Evolutionary conservation across 2,888 invertebrate species (phyloP), one percentile per base, ranked within the genome.

Genomic region (Tholera decimalis): DNA sequence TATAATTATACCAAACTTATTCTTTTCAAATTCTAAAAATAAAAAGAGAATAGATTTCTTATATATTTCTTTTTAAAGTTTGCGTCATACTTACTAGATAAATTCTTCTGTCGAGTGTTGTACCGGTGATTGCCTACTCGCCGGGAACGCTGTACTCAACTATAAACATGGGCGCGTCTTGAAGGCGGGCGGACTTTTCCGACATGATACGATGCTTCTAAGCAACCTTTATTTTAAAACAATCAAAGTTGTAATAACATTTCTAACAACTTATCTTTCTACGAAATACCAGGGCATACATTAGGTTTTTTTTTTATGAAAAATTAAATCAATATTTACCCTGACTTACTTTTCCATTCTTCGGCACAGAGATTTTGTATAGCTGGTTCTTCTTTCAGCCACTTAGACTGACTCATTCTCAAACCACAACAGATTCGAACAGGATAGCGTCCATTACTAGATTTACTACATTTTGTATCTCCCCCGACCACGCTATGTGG

Each of bases 391-490:
- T 54, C 3, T 43, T 33, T 43, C 11, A n/a, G 9, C 15, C 20
- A 13, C 11, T 1, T 2, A 26, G 37, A 22, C 24, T n/a, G 22
- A 26, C 26, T 43, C n/a, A 26, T 13, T 47, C 9, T 3, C n/a
- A 41, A 70, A 47, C 26, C 11, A 22, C 35, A 22, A 24, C 13
- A 22, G n/a, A 24, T 28, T 11, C 7, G n/a, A 46, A 13, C 39
- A 18, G 22, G 9, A 47, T 47, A 22, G 3, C 41, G 28, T 9
- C 15, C 18, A 37, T 37, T 55, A 46, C 54, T 22, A 47, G 26
- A 47, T 47, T 64, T 41, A 59, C 33, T 22, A 33, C 44, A 22
- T 46, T 46, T 59, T 39, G 18, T 35, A 33, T 60, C 18, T 41
- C 47, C 22, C 22, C 26, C 20, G 43, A 65, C 39, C 18, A n/a